Percentiles rank a stretch among this genome's conserved stretches.
Evolutionary conservation across 1,140 invertebrate genomes (phyloP).

Genomic region (Trichonephila inaurata): DNA sequence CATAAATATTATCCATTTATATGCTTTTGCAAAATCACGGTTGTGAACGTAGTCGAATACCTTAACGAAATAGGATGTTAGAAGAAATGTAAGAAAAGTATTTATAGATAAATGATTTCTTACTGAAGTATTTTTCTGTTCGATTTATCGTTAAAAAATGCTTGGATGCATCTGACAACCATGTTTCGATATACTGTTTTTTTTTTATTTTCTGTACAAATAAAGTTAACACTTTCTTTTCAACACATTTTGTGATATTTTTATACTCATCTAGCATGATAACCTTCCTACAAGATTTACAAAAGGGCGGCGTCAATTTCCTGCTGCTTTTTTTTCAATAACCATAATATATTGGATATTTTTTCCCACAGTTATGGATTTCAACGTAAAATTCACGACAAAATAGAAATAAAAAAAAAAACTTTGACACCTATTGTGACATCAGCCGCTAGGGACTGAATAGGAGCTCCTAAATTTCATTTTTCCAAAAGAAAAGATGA

Average conservation of each 20-base stretch:
- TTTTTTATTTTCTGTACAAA: too few species aligned
- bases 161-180: too few species aligned
- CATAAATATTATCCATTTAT: too few species aligned
- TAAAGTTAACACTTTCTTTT: neutral
- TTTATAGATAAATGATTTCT: too few species aligned
- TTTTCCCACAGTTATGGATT: neutral
- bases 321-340: neutral
- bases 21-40: too few species aligned
- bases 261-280: neutral
- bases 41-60: too few species aligned
- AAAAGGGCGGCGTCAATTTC: neutral
- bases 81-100: too few species aligned
- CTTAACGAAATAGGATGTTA: too few species aligned
- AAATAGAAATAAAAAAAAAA: neutral
- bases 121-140: too few species aligned
- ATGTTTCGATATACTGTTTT: neutral
- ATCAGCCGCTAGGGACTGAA: neutral
- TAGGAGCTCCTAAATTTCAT: neutral
- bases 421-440: neutral
- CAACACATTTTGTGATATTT: neutral
- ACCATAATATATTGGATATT: neutral
- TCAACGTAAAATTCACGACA: neutral
- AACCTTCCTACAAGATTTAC: neutral
- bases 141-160: too few species aligned
- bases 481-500: neutral